Conservation (phyloP, 2,888 invertebrate species). For the Pristionchus mayeri region DNA sequence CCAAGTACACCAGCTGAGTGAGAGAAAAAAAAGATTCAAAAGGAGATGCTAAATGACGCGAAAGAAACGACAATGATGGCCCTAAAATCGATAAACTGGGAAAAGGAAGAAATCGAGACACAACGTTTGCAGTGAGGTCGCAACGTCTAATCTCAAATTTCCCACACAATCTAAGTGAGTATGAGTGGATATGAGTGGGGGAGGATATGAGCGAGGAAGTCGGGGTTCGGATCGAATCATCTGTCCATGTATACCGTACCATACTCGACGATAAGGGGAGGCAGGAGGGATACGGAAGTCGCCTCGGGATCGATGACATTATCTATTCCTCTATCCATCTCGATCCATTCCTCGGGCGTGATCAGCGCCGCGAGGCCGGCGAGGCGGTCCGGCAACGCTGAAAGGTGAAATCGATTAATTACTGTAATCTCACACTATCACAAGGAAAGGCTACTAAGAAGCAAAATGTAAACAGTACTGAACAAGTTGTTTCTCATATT, state of each 20-base stretch:
- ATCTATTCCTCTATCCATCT: background rate
- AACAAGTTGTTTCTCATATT: too few species aligned
- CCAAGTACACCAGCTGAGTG: background rate
- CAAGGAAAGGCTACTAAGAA: too few species aligned
- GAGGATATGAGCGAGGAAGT: background rate
- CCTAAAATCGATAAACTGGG: background rate
- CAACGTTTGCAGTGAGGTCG: background rate
- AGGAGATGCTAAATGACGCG: too few species aligned
- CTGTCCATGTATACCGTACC: background rate
- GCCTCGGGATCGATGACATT: too few species aligned
- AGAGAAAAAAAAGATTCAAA: background rate
- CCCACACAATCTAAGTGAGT: constrained; percentile 39
- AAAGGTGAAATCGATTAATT: too few species aligned
- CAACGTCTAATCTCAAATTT: too few species aligned
- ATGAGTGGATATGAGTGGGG: constrained; percentile 14
- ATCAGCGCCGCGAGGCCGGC: constrained; percentile 15
- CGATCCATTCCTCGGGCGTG: background rate
- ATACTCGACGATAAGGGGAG: background rate
- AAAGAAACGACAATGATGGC: background rate
- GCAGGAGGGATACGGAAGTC: constrained; percentile 1
- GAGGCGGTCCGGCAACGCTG: constrained; percentile 19
- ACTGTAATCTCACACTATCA: too few species aligned
- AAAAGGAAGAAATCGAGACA: background rate
- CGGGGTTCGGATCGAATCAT: background rate
- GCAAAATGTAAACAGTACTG: too few species aligned